Percentiles rank a stretch among this genome's conserved stretches.
These are phyloP conservation scores for Thalassarche chlororhynchos DNA, from an alignment of 2,113 vertebrate genomes.

Conservation along the genomic window DNA sequence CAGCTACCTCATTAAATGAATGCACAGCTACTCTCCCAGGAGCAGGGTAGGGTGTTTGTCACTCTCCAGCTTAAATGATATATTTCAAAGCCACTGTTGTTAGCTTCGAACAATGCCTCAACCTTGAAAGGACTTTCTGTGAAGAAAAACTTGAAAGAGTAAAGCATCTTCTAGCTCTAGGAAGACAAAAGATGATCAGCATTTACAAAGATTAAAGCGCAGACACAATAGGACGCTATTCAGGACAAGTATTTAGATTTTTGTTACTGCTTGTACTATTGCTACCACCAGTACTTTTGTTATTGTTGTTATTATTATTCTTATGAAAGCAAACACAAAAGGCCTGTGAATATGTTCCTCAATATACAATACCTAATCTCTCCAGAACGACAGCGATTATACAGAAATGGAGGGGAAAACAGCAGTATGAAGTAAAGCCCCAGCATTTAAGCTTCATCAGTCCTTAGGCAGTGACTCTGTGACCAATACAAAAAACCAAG, in stretches of 20 bases:
- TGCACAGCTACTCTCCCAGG: constrained; percentile 19
- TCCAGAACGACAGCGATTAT: constrained; percentile 24
- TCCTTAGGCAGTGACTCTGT: background rate
- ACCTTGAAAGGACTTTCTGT: constrained; percentile 41
- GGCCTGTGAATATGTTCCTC: background rate
- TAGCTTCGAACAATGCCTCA: constrained; percentile 25
- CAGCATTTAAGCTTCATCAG: constrained; percentile 23
- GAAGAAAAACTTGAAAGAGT: constrained; percentile 33
- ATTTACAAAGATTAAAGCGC: background rate
- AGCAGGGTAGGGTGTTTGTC: constrained; percentile 4
- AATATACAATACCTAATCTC: constrained; percentile 12
- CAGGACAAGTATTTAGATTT: background rate
- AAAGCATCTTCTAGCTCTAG: constrained; percentile 1
- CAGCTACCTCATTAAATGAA: constrained; percentile 47
- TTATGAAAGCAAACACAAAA: constrained; percentile 43
- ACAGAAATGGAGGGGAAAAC: constrained; percentile 2
- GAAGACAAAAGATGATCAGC: constrained; percentile 47
- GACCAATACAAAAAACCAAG: background rate
- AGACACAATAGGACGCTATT: constrained; percentile 17
- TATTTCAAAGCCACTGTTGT: constrained; percentile 44
- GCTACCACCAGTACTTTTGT: background rate
- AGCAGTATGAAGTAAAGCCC: background rate
- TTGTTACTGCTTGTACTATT: constrained; percentile 27
- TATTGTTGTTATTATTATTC: background rate
- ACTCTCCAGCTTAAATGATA: constrained; percentile 1